Percentiles rank a stretch among this genome's conserved stretches.
Conservation (phyloP, 1,140 invertebrate genomes). For the Conus betulinus region DNA sequence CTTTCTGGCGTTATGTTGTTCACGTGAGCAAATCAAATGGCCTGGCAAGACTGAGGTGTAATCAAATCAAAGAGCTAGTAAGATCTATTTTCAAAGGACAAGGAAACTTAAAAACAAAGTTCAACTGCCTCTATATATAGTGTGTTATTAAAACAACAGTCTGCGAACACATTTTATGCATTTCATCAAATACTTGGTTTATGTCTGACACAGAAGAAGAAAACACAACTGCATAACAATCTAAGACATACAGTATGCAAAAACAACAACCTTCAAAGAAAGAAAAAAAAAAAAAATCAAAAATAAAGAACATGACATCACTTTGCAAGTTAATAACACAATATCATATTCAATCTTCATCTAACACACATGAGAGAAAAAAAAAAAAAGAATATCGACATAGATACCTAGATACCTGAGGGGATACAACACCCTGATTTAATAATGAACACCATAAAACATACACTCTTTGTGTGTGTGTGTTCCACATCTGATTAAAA, state of each 20-base stretch:
- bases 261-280: constrained; percentile 2
- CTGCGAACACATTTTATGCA: constrained; percentile 15
- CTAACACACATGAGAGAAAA: not conserved
- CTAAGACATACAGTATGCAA: constrained; percentile 4
- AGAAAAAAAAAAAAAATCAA: constrained; percentile 13
- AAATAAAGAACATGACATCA: not conserved
- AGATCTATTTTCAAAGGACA: not conserved
- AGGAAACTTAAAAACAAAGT: not conserved
- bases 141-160: not conserved
- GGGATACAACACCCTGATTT: constrained; percentile 11
- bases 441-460: not conserved
- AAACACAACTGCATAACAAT: not conserved
- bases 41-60: constrained; percentile 19
- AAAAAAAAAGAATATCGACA: not conserved
- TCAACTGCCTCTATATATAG: not conserved
- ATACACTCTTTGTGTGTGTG: not conserved
- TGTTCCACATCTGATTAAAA: constrained; percentile 4
- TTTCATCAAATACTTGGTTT: constrained; percentile 10
- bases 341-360: constrained; percentile 8
- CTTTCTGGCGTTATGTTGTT: constrained; percentile 18
- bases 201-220: not conserved
- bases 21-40: constrained; percentile 19
- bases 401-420: not conserved
- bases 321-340: constrained; percentile 1
- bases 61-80: constrained; percentile 5